Conservation (phyloP, 2,888 invertebrate species). For the Spicauda simplicius region DNA sequence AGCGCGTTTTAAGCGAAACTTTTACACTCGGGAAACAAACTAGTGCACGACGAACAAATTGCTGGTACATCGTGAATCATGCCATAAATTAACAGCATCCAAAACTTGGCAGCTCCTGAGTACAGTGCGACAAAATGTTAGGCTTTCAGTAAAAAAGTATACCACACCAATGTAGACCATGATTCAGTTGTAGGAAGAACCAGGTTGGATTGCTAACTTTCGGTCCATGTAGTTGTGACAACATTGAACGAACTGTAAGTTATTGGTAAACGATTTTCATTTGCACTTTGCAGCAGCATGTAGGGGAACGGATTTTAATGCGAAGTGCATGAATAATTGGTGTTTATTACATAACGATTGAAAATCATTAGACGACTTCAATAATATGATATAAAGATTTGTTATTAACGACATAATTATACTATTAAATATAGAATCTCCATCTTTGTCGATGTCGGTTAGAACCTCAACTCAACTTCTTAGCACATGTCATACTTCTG, state of each 20-base stretch:
- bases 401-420: too few species aligned
- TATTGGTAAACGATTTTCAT: constrained; percentile 30
- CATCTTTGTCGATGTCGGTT: too few species aligned
- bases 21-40: constrained; percentile 39
- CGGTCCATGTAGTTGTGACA: not conserved
- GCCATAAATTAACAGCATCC: constrained; percentile 46
- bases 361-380: too few species aligned
- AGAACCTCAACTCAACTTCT: too few species aligned
- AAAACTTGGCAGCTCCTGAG: constrained; percentile 45
- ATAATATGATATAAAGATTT: too few species aligned
- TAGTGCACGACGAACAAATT: constrained; percentile 40
- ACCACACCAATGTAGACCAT: constrained; percentile 1
- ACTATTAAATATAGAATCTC: too few species aligned
- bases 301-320: constrained; percentile 13
- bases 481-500: too few species aligned
- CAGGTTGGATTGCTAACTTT: not conserved
- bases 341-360: not conserved
- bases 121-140: constrained; percentile 34
- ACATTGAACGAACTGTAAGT: constrained; percentile 7
- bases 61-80: constrained; percentile 46
- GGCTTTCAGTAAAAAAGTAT: not conserved
- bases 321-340: not conserved
- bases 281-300: constrained; percentile 25
- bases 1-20: constrained; percentile 37
- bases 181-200: not conserved